Base-by-base conservation (phyloP, 2,113 vertebrate species). In the Labeo rohita region DNA sequence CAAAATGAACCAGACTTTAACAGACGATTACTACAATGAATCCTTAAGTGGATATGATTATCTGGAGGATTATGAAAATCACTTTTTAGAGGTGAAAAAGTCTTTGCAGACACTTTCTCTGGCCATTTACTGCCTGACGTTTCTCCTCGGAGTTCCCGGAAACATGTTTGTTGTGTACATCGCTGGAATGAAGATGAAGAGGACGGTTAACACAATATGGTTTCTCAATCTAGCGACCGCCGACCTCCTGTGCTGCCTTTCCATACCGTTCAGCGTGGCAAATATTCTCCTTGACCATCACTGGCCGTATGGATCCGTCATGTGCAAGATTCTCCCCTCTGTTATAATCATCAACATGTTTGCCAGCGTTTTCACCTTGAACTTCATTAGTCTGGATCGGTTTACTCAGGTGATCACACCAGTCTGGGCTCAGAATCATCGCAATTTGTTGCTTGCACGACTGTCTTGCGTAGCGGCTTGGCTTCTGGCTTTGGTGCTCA, bases 111-210 rank as follows among this genome's bases (percentile, higher is more conserved):
- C 91, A 8, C 4, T 91, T 23, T 92, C 93, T 28, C 87, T 95
- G 50, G 54, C 81, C 70, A 8, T 95, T 52, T 92, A 92, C 82
- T 84, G 82, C 73, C 3, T 95, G 7, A 83, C 94, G n/a, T 95
- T 93, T 70, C 21, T 95, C 34, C 39, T 94, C 66, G 96, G 96
- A 2, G 34, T 96, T 56, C 93, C 93, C 0, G 95, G 95, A 52
- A 97, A 96, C 2, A 91, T 91, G 8, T 36, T 97, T 74, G 96
- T 97, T 15, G 87, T 97, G 34, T 97, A 96, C 95, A 91, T 96
- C 18, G 91, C 93, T 50, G 92, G 94, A 8, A 10, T 94, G 47
- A 96, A 96, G 91, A 96, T 96, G 94, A 94, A 91, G 84, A 91
- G 79, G 52, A 95, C 95, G 0, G 93, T 96, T 75, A 96, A 95